These are phyloP conservation scores for Autographa gamma DNA, from an alignment of 2,888 invertebrate species.

Conservation along the genomic window DNA sequence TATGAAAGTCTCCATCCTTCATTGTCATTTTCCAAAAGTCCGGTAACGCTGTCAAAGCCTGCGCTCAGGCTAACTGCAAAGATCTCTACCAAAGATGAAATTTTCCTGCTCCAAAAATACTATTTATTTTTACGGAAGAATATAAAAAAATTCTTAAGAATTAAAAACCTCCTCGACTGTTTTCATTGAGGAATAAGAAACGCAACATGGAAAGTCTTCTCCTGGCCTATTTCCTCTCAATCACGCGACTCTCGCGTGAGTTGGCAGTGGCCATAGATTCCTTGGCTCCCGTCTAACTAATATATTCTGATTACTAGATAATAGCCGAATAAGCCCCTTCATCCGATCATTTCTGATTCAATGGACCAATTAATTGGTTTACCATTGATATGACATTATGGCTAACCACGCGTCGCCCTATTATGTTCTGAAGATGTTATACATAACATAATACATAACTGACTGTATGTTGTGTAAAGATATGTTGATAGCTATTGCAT, in stretches of 20 bases:
- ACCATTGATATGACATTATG: slow-evolving; percentile 20
- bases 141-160: no score
- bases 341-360: slow-evolving; percentile 32
- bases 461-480: neutral
- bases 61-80: no score
- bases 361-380: slow-evolving; percentile 39
- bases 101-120: no score
- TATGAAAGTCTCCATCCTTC: no score
- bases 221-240: neutral
- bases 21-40: no score
- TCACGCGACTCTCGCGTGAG: neutral
- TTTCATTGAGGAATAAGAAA: no score
- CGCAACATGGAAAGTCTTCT: neutral
- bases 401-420: slow-evolving; percentile 10
- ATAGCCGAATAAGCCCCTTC: slow-evolving; percentile 20
- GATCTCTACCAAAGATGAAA: no score
- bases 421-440: slow-evolving; percentile 16
- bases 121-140: no score
- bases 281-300: neutral
- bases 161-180: no score
- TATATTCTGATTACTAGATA: slow-evolving; percentile 11
- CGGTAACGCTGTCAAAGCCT: no score
- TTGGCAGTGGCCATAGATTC: neutral
- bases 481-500: neutral
- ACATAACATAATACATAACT: no score